phyloP scores from a whole-genome alignment of 2,888 invertebrate species.

The Dynastes tityus region DNA sequence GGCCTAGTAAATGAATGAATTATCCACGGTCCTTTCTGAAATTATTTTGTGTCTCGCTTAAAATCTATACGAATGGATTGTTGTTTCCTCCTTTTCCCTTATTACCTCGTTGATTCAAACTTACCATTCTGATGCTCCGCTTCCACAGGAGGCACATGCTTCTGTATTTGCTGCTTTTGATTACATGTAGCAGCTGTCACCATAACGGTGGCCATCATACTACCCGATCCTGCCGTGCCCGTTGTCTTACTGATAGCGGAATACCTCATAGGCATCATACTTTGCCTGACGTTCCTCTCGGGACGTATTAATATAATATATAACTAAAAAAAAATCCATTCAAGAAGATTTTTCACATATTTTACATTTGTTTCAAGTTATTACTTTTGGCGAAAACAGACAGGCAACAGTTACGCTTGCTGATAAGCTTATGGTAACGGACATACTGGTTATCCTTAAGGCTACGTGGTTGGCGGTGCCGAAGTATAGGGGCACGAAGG shows the following conservation, averaged over 20 bases:
- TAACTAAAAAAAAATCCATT: conserved; percentile 73
- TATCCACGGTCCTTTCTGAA: no score
- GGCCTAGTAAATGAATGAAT: no score
- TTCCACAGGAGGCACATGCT: conserved; percentile 74
- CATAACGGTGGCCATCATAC: conserved; percentile 80
- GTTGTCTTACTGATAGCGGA: conserved; percentile 77
- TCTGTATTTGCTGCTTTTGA: conserved; percentile 78
- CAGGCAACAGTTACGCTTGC: conserved; percentile 95
- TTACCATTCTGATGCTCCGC: conserved; percentile 46
- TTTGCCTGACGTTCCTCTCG: conserved; percentile 91
- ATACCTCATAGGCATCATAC: conserved; percentile 84
- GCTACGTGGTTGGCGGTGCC: conserved; percentile 95
- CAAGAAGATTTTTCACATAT: not conserved
- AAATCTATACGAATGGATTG: no score
- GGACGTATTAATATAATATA: conserved; percentile 93
- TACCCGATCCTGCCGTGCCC: conserved; percentile 75
- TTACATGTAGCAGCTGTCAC: conserved; percentile 80
- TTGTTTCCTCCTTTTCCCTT: no score
- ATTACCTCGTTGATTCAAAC: not conserved
- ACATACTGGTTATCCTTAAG: conserved; percentile 94
- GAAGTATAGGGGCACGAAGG: conserved; percentile 97
- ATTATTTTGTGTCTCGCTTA: no score
- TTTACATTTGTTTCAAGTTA: not conserved
- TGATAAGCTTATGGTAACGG: conserved; percentile 94
- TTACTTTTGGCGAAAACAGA: conserved; percentile 93